phyloP scores from a whole-genome alignment of 2,797 vertebrate species.

The Galago senegalensis region DNA sequence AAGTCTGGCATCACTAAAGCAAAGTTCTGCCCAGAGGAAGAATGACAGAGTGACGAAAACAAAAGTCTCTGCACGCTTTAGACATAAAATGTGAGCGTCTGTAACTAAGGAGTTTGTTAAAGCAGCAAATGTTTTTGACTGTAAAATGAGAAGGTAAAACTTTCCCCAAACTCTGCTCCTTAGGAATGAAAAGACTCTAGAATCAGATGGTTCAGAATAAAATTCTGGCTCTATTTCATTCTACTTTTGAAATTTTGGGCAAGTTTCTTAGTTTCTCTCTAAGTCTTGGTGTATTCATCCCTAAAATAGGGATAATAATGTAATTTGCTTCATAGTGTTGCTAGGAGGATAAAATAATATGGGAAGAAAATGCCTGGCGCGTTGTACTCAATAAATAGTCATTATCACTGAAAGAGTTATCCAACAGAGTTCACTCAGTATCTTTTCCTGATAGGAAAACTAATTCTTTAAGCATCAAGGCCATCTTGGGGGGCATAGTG shows the following conservation, averaged over 20 bases:
- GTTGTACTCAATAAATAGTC: not conserved
- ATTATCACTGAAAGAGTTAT: not conserved
- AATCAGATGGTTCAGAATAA: constrained; percentile 18
- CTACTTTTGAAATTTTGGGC: not conserved
- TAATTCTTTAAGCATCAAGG: not conserved
- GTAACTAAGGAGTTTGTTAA: not conserved
- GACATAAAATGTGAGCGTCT: constrained; percentile 51
- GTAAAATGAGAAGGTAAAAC: constrained; percentile 46
- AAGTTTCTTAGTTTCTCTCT: constrained; percentile 26
- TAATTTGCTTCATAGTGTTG: constrained; percentile 25
- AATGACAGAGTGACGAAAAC: not conserved
- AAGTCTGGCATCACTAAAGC: not conserved
- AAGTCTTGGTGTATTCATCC: constrained; percentile 19
- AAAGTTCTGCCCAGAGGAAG: not conserved
- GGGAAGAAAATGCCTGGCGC: not conserved
- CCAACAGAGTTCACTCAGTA: not conserved
- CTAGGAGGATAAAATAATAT: not conserved
- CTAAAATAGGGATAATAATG: constrained; percentile 8
- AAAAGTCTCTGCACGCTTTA: constrained; percentile 13
- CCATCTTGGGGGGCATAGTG: not conserved
- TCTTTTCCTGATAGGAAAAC: constrained; percentile 7
- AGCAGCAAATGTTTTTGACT: constrained; percentile 13
- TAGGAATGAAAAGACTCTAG: not conserved
- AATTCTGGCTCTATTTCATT: constrained; percentile 50
- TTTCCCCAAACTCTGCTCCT: not conserved